These are phyloP conservation scores for Epinotia ramella DNA, from an alignment of 2,888 invertebrate genomes.

Conservation along the genomic window DNA sequence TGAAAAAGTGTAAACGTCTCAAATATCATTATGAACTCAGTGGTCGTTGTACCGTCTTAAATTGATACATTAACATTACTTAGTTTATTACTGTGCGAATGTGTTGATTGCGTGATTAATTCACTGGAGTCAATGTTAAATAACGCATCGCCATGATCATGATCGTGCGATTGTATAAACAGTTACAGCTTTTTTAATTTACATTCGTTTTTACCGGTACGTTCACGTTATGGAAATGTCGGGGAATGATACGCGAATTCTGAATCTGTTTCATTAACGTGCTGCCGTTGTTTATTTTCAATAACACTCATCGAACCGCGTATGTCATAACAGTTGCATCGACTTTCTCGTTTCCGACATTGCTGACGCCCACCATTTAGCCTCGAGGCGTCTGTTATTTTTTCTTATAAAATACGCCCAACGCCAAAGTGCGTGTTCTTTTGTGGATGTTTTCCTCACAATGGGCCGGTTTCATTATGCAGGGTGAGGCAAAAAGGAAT, in stretches of 20 bases:
- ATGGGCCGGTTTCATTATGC: constrained; percentile 82
- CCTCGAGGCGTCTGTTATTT: constrained; percentile 74
- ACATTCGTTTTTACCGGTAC: constrained; percentile 19
- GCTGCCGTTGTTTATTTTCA: constrained; percentile 72
- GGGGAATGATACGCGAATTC: constrained; percentile 49
- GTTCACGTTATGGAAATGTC: constrained; percentile 40
- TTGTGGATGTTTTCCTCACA: constrained; percentile 80
- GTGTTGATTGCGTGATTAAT: constrained; percentile 44
- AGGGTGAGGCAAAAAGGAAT: constrained; percentile 79
- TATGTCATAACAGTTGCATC: constrained; percentile 83
- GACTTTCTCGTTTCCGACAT: constrained; percentile 80
- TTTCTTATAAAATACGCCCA: constrained; percentile 76
- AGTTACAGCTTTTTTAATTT: constrained; percentile 34
- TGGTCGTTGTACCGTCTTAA: constrained; percentile 25
- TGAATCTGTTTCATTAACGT: constrained; percentile 63
- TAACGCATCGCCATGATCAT: constrained; percentile 37
- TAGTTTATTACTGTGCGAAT: constrained; percentile 41
- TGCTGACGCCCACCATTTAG: constrained; percentile 78
- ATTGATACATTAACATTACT: constrained; percentile 44
- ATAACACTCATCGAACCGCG: constrained; percentile 76
- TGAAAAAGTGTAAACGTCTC: constrained; percentile 26
- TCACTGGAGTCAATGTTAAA: constrained; percentile 33
- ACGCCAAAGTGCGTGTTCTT: constrained; percentile 78
- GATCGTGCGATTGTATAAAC: constrained; percentile 34
- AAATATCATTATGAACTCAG: constrained; percentile 14